Evolutionary conservation across 2,113 vertebrate species (phyloP).

Genomic region (Catharus minimus): DNA sequence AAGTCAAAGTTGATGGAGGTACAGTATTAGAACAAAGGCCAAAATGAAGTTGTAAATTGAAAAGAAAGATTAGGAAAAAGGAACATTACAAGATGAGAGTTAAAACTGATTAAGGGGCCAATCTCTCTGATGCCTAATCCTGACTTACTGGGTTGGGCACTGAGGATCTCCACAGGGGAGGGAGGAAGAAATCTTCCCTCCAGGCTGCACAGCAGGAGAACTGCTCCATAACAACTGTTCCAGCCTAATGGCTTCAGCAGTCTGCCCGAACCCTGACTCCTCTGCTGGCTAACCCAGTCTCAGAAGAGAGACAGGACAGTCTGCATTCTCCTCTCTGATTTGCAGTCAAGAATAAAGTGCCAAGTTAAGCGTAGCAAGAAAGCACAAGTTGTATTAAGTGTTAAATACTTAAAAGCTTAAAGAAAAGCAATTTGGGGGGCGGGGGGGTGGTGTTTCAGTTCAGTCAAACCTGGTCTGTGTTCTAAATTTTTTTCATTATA

Average conservation of each 20-base stretch:
- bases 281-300: background rate
- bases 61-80: constrained; percentile 20
- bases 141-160: background rate
- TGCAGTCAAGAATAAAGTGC: background rate
- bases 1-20: constrained; percentile 8
- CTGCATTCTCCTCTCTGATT: background rate
- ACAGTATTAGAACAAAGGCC: constrained; percentile 28
- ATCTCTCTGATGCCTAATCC: constrained; percentile 33
- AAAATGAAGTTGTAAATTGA: constrained; percentile 44
- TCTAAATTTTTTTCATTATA: background rate
- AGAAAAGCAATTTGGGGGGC: background rate
- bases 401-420: background rate
- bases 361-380: background rate
- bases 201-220: constrained; percentile 50
- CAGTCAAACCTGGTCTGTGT: background rate
- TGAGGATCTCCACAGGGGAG: constrained; percentile 3
- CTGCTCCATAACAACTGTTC: constrained; percentile 11
- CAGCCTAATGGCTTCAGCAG: constrained; percentile 49
- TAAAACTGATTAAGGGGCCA: constrained; percentile 57
- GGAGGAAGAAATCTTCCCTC: constrained; percentile 39
- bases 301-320: background rate
- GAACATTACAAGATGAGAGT: constrained; percentile 26
- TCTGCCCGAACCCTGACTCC: background rate
- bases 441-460: background rate
- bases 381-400: background rate